Base-by-base conservation (phyloP, 2,113 vertebrate genomes). In the Perca flavescens region DNA sequence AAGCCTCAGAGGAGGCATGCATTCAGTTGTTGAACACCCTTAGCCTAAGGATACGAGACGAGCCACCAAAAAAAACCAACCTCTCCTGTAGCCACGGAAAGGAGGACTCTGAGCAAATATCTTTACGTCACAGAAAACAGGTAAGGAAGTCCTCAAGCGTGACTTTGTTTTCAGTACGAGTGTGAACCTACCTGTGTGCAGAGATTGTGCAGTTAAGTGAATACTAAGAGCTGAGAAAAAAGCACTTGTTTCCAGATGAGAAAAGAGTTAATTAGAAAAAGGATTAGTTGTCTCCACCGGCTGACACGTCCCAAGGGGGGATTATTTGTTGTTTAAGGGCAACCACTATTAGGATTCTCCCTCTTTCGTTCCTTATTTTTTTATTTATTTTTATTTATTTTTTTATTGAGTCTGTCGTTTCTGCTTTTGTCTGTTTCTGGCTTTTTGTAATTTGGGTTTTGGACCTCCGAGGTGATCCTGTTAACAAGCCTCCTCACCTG, bases 11-110 rank as follows among this genome's bases (percentile, higher is more conserved):
- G 90, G 91, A 93, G 89, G 88, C 84, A 90, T 78, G 86, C 83
- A 40, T 87, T 94, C 94, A 96, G 93, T 94, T 92, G 92, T 92
- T 91, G 86, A 91, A 43, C 93, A 92, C 89, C 92, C 88, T 86
- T 70, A 92, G 93, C 86, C 90, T 84, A 77, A 91, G 94, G 94
- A 94, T 93, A 95, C 92, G 36, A 94, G 92, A 92, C 74, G 85
- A 94, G 79, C 79, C 86, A 71, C 74, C 67, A 11, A 28, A 43
- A 34, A 34, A 34, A 34, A 34, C 4, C 5, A 57, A 89, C 89
- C 61, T 76, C 70, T 75, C 73, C 87, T 53, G 79, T 43, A 43
- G 80, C 74, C 70, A 80, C 79, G 73, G 69, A 86, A 43, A 74
- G 79, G 79, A 80, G 86, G 72, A 87, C 86, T 68, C 56, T 15